Evolutionary conservation across 2,113 vertebrate genomes (phyloP).

Genomic region (Erythrocercus mccallii): DNA sequence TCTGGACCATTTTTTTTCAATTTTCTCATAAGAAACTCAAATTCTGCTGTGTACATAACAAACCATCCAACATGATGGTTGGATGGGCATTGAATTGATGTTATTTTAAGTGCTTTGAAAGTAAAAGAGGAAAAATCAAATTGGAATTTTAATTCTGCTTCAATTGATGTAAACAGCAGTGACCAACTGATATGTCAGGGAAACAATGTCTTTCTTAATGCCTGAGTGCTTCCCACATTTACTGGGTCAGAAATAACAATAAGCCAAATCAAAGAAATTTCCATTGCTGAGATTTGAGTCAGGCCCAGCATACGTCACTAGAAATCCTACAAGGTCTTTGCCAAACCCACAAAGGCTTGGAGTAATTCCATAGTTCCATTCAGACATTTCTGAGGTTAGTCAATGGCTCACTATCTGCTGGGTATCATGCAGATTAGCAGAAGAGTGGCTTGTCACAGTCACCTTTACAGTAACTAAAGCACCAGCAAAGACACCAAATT

Average conservation of each 20-base stretch:
- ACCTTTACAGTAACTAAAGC: background rate
- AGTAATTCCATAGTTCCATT: conserved; percentile 2
- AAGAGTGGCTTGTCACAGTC: background rate
- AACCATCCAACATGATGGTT: background rate
- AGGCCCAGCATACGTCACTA: conserved; percentile 3
- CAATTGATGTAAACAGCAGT: background rate
- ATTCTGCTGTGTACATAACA: background rate
- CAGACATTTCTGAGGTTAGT: conserved; percentile 38
- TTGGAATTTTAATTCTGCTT: conserved; percentile 8
- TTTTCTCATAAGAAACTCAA: conserved; percentile 7
- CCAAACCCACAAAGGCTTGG: conserved; percentile 51
- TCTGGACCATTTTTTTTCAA: background rate
- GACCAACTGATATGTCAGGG: background rate
- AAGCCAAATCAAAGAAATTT: conserved; percentile 34
- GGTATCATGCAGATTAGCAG: conserved; percentile 6
- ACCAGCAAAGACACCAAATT: background rate
- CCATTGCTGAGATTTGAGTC: conserved; percentile 24
- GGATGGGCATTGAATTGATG: background rate
- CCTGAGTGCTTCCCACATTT: background rate
- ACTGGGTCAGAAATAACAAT: conserved; percentile 38
- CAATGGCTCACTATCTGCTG: conserved; percentile 7
- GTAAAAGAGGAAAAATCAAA: background rate
- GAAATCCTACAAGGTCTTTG: conserved; percentile 7
- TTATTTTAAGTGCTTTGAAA: background rate
- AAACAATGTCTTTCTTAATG: background rate